These are phyloP conservation scores for Andrena marginata DNA, from an alignment of 2,888 invertebrate genomes.

Conservation along the genomic window DNA sequence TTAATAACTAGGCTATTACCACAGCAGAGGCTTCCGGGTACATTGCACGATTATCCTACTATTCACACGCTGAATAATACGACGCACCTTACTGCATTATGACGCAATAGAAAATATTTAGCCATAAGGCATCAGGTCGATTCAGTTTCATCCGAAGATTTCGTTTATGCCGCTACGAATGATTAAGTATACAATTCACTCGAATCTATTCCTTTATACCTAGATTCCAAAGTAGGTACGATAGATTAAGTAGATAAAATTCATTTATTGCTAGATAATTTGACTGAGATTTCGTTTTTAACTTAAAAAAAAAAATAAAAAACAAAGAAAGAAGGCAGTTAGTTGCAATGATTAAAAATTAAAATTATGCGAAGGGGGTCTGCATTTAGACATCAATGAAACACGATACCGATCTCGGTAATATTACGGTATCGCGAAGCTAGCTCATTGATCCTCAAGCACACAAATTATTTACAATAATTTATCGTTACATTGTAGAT, in stretches of 20 bases:
- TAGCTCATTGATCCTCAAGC: constrained; percentile 47
- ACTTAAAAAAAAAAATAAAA: constrained; percentile 29
- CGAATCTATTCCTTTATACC: constrained; percentile 68
- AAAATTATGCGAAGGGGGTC: constrained; percentile 55
- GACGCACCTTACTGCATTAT: constrained; percentile 68
- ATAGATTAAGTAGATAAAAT: constrained; percentile 76
- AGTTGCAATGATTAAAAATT: constrained; percentile 37
- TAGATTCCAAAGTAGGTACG: constrained; percentile 69
- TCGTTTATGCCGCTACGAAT: constrained; percentile 59
- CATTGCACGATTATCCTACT: constrained; percentile 74
- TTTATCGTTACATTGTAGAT: constrained; percentile 64
- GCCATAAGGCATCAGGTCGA: constrained; percentile 72
- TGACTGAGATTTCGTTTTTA: constrained; percentile 76
- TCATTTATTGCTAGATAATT: constrained; percentile 80
- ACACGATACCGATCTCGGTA: constrained; percentile 51
- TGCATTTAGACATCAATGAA: constrained; percentile 34
- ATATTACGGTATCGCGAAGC: constrained; percentile 66
- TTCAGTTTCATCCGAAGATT: constrained; percentile 49
- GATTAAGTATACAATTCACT: constrained; percentile 65
- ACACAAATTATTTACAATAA: constrained; percentile 74
- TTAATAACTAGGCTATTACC: constrained; percentile 66
- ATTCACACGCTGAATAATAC: constrained; percentile 73
- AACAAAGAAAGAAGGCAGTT: constrained; percentile 10
- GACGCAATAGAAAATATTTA: constrained; percentile 70
- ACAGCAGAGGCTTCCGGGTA: constrained; percentile 67